phyloP scores from a whole-genome alignment of 2,113 vertebrate species.

The Petaurus breviceps region DNA sequence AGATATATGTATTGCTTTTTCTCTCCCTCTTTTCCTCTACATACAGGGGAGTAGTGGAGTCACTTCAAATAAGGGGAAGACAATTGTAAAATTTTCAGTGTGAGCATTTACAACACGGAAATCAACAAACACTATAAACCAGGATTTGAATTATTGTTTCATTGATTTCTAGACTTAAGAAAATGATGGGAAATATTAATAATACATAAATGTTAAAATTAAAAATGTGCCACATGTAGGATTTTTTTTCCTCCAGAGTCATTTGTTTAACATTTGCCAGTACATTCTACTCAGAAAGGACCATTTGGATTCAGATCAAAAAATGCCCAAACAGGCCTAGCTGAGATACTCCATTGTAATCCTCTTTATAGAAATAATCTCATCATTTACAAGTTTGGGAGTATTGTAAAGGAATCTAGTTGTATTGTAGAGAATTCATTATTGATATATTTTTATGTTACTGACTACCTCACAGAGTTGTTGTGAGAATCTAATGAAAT shows the following conservation, averaged over 20 bases:
- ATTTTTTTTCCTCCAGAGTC: background rate
- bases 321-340: background rate
- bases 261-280: background rate
- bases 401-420: background rate
- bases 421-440: background rate
- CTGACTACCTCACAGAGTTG: background rate
- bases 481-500: background rate
- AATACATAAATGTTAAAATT: background rate
- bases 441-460: background rate
- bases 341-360: background rate
- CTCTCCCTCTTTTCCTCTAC: background rate
- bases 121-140: background rate
- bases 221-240: background rate
- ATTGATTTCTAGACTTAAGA: background rate
- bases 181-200: background rate
- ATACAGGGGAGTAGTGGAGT: background rate
- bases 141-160: background rate
- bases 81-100: background rate
- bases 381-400: background rate
- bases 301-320: background rate
- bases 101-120: background rate
- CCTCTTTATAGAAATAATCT: background rate
- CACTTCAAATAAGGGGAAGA: background rate
- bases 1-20: background rate
- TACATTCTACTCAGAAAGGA: background rate